These are phyloP conservation scores for Pterocles gutturalis DNA, from an alignment of 2,113 vertebrate genomes.

Conservation along the genomic window DNA sequence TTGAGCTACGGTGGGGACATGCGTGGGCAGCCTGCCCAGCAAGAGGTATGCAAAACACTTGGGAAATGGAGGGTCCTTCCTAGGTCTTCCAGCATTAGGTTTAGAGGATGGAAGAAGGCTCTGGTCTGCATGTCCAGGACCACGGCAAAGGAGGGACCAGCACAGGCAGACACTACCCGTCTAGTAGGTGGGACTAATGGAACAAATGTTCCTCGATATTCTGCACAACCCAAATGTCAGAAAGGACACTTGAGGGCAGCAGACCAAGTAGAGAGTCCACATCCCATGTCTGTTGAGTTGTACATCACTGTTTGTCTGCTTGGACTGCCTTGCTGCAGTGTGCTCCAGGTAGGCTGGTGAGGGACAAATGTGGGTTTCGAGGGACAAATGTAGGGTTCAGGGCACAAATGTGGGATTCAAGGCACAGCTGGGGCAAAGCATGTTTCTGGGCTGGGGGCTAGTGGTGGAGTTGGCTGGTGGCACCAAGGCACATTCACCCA, in stretches of 20 bases:
- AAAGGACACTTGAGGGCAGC: neutral
- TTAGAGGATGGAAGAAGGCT: neutral
- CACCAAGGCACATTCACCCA: neutral
- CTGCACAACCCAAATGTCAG: neutral
- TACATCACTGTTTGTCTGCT: accelerated
- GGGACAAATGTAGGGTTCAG: neutral
- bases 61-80: neutral
- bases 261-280: neutral
- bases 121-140: neutral
- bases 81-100: neutral
- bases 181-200: neutral
- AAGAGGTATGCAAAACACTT: neutral
- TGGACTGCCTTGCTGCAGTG: neutral
- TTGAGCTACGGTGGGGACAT: neutral
- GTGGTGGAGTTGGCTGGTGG: neutral
- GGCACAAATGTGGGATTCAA: neutral
- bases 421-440: neutral
- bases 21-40: neutral
- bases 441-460: neutral
- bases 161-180: neutral
- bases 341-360: neutral
- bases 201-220: neutral
- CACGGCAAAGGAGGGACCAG: neutral
- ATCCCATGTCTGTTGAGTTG: accelerated
- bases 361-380: neutral